These are phyloP conservation scores for Oscheius sp. DNA, from an alignment of 2,888 invertebrate genomes.

Conservation along the genomic window DNA sequence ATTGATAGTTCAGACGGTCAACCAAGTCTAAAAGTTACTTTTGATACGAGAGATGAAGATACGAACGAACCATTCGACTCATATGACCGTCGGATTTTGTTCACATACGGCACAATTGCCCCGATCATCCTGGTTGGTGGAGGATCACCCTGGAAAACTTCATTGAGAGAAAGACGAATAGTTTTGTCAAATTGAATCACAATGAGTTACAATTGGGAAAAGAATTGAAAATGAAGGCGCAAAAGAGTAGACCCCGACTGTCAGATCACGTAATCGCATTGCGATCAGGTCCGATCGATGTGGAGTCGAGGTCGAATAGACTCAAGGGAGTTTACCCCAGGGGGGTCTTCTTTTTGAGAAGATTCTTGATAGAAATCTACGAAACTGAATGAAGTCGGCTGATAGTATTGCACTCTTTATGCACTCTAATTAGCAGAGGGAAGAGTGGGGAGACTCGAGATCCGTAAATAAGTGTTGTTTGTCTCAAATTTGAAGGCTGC, in stretches of 20 bases:
- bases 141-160: conserved; percentile 8
- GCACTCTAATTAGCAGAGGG: too few relatives aligned
- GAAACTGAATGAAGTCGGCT: too few relatives aligned
- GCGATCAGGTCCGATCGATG: conserved; percentile 24
- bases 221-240: background rate
- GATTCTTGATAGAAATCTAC: too few relatives aligned
- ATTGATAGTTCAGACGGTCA: conserved; percentile 65
- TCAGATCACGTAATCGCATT: conserved; percentile 27
- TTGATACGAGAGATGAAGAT: too few relatives aligned
- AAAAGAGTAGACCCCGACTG: conserved; percentile 1
- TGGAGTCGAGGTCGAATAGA: conserved; percentile 20
- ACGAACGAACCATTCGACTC: conserved; percentile 69
- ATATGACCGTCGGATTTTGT: conserved; percentile 58
- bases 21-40: too few relatives aligned
- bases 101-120: conserved; percentile 58
- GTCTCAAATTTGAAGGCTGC: too few relatives aligned
- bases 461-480: too few relatives aligned
- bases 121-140: conserved; percentile 57
- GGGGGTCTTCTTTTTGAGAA: too few relatives aligned
- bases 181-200: background rate
- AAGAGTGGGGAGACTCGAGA: too few relatives aligned
- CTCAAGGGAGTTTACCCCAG: too few relatives aligned
- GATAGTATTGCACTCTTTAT: too few relatives aligned
- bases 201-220: background rate
- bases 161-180: too few relatives aligned